These are phyloP conservation scores for Cosmia pyralina DNA, from an alignment of 2,888 invertebrate genomes.

Conservation along the genomic window DNA sequence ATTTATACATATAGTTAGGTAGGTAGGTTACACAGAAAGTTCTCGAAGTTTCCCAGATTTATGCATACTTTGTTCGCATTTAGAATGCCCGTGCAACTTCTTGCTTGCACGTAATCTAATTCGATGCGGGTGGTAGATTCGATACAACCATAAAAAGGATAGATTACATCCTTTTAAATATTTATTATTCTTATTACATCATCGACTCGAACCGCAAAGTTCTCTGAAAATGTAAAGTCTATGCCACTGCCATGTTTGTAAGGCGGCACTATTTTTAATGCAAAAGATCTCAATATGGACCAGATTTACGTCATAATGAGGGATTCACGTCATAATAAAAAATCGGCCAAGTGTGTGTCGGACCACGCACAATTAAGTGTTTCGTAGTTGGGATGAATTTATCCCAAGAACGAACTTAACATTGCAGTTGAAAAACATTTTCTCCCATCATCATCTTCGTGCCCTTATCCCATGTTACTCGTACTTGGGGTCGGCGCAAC, in stretches of 20 bases:
- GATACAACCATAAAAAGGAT: neutral
- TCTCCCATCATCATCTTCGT: too few species aligned
- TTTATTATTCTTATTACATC: constrained; percentile 1
- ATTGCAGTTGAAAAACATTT: too few species aligned
- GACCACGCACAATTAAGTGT: too few species aligned
- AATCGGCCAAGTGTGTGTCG: too few species aligned
- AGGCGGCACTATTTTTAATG: neutral
- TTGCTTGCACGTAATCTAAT: neutral
- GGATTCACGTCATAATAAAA: neutral
- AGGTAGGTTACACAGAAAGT: neutral
- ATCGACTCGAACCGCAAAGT: neutral
- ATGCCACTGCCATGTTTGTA: neutral
- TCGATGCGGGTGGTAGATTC: constrained; percentile 3
- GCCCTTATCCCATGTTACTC: too few species aligned
- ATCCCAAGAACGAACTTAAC: too few species aligned
- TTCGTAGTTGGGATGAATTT: too few species aligned
- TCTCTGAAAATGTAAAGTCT: neutral
- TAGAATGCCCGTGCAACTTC: neutral
- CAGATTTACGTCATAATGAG: neutral
- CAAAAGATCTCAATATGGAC: neutral
- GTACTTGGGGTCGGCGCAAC: too few species aligned
- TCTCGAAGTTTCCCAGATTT: neutral
- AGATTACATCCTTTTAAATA: neutral
- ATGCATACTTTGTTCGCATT: too few species aligned
- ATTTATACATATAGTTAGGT: too few species aligned